Conservation (phyloP, 53 echinoderm and acorn worm species). For the Holothuria leucospilota region DNA sequence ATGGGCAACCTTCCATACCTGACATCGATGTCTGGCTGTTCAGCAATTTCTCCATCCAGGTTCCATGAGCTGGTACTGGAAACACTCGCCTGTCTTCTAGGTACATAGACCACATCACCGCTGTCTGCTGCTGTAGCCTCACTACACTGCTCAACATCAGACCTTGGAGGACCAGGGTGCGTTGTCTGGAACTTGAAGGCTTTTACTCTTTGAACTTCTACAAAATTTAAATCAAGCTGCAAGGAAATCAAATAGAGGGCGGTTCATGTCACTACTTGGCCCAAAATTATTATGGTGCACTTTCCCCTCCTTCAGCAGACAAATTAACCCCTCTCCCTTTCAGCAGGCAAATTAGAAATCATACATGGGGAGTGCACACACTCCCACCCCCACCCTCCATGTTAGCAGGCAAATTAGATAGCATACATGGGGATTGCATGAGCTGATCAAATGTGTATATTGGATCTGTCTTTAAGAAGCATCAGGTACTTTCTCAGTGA, state of each 20-base stretch:
- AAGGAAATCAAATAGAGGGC: neutral
- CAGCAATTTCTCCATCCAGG: constrained; percentile 87
- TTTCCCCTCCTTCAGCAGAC: no score
- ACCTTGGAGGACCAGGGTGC: constrained; percentile 33
- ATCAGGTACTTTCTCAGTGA: no score
- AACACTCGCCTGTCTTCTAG: constrained; percentile 60
- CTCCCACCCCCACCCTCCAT: no score
- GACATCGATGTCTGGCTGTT: constrained; percentile 85
- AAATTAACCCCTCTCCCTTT: no score
- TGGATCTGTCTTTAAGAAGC: no score
- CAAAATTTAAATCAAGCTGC: constrained; percentile 90
- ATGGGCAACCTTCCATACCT: constrained; percentile 62
- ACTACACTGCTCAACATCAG: neutral
- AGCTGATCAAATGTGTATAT: no score
- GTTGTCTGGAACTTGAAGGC: constrained; percentile 79
- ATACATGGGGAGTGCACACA: no score
- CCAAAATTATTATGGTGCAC: no score
- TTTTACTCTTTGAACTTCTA: constrained; percentile 91
- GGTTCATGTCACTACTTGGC: no score
- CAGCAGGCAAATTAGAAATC: no score
- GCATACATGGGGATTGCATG: no score
- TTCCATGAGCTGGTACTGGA: constrained; percentile 94
- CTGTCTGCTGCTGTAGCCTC: neutral
- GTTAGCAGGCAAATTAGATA: no score
- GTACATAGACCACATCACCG: neutral